phyloP scores from a whole-genome alignment of 2,113 vertebrate species.

The Pteropus alecto region DNA sequence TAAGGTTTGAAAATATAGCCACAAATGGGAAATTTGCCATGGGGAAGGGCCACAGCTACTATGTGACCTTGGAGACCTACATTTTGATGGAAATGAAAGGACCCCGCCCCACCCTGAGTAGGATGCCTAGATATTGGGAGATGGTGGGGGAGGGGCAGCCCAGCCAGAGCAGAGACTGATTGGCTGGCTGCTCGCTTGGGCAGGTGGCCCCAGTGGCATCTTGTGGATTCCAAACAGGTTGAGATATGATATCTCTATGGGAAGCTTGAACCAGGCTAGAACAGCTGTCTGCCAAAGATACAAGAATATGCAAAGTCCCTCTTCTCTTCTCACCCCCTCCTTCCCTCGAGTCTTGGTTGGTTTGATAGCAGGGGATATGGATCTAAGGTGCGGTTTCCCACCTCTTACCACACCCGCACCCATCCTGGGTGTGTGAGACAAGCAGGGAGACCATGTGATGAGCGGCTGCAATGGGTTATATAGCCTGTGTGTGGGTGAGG shows the following conservation, averaged over 20 bases:
- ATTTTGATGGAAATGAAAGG: not conserved
- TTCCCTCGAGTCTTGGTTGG: slow-evolving; percentile 56
- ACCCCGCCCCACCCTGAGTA: not conserved
- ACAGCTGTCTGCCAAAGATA: slow-evolving; percentile 85
- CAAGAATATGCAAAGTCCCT: slow-evolving; percentile 79
- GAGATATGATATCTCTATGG: not conserved
- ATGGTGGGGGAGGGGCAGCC: not conserved
- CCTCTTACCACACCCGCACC: not conserved
- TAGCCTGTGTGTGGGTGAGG: slow-evolving; percentile 49
- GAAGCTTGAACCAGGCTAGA: slow-evolving; percentile 66
- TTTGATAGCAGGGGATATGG: slow-evolving; percentile 27
- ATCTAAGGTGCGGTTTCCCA: slow-evolving; percentile 12
- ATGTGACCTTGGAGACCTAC: slow-evolving; percentile 35
- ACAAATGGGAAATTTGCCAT: not conserved
- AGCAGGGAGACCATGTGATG: slow-evolving; percentile 13
- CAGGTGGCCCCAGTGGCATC: not conserved
- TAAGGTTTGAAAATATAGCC: slow-evolving; percentile 49
- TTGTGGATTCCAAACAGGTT: not conserved
- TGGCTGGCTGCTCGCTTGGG: not conserved
- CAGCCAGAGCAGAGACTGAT: not conserved
- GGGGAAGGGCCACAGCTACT: not conserved
- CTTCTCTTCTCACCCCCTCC: slow-evolving; percentile 38
- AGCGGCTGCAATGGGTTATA: slow-evolving; percentile 42
- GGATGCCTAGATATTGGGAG: not conserved
- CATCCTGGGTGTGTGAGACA: not conserved